Percentiles rank a stretch among this genome's conserved stretches.
phyloP scores from a whole-genome alignment of 2,797 vertebrate genomes.

The Forpus xanthops region DNA sequence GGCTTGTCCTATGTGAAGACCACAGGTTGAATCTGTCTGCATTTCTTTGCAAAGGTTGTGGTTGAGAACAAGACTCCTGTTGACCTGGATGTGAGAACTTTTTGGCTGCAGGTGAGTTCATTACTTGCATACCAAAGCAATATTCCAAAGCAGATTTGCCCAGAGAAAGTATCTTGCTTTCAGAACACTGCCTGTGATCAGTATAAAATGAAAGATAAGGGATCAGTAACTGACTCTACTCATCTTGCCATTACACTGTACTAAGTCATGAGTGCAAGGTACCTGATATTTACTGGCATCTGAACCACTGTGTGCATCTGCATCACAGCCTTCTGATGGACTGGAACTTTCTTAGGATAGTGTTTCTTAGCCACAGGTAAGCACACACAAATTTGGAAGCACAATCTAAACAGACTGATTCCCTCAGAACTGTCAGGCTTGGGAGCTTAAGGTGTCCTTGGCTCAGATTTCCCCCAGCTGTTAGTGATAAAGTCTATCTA shows the following conservation, averaged over 20 bases:
- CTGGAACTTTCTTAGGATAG: background rate
- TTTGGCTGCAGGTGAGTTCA: background rate
- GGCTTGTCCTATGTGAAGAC: background rate
- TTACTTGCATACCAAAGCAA: background rate
- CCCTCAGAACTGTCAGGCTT: background rate
- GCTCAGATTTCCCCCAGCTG: background rate
- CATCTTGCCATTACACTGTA: background rate
- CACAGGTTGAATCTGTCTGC: background rate
- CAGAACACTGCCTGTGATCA: background rate
- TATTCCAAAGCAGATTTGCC: background rate
- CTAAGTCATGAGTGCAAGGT: background rate
- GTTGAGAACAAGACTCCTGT: background rate
- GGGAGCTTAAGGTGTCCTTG: background rate
- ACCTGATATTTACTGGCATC: background rate
- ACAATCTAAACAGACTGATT: background rate
- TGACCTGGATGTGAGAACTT: background rate
- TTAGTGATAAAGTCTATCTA: background rate
- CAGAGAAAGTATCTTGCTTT: background rate
- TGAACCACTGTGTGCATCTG: background rate
- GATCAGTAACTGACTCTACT: background rate
- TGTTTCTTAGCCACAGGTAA: background rate
- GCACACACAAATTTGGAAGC: background rate
- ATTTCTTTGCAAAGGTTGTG: background rate
- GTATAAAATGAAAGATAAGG: background rate
- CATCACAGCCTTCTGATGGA: background rate